Evolutionary conservation across 92 coral and sea anemone genomes (phyloP), one percentile per base, ranked within the genome.

Genomic region (Palythoa grandis): DNA sequence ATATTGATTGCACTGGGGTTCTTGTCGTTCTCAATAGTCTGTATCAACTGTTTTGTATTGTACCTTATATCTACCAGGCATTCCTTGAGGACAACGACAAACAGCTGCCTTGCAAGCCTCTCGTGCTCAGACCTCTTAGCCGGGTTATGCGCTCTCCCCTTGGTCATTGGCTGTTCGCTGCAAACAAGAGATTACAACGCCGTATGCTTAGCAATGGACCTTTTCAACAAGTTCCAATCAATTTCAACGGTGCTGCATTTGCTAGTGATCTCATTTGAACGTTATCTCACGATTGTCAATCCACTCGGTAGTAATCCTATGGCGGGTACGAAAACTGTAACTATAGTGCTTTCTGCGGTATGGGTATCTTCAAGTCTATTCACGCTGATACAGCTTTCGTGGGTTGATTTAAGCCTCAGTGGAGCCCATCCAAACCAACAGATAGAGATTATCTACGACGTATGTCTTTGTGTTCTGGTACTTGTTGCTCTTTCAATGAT

Each of bases 161-260:
- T 92, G 65, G 77, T 86, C 79, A 84, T 92, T 29, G 52, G 54
- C 22, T 88, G 91, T 57, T 14, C 84, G 23, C 14, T 43, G 3
- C 66, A 76, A 23, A 56, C 24, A 14, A 6, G 24, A 38, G 17
- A 13, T 5, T 11, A 74, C 52, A 17, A 43, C 47, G 37, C 23
- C 14, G 23, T 40, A 73, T 88, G 91, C 78, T 82, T 88, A 8
- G 65, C 77, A 37, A 88, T 88, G 91, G 91, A 88, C 16, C 72
- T 88, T n/a, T 67, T 76, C 11, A 88, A 56, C 88, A 88, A 82
- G 67, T 80, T 92, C 77, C 73, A 89, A 40, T 86, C 95, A 43
- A 86, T 92, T 58, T 92, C 92, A 56, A 86, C 95, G n/a, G 88
- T 92, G 87, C 72, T 92, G 22, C 91, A 92, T 76, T 72, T 92